These are phyloP conservation scores for Coelopa pilipes DNA, from an alignment of 2,888 invertebrate genomes.

Conservation along the genomic window DNA sequence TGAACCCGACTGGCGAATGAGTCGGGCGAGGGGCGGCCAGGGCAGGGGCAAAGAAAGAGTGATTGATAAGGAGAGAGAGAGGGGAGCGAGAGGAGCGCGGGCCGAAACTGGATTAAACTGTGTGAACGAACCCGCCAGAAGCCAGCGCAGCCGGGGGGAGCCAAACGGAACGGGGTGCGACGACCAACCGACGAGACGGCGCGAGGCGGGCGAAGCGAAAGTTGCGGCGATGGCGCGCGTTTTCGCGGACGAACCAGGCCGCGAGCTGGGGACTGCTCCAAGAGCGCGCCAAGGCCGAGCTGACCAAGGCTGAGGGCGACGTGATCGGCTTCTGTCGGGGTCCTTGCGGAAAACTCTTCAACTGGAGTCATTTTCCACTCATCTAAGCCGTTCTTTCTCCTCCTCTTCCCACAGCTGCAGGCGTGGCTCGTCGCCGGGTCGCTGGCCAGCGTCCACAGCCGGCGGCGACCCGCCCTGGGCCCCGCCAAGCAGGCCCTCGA, in stretches of 20 bases:
- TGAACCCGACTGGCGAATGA: neutral
- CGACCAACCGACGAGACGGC: too few species aligned
- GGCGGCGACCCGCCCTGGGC: conserved; percentile 53
- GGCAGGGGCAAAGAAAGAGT: too few species aligned
- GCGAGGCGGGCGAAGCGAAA: too few species aligned
- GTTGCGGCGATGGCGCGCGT: too few species aligned
- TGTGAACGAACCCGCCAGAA: conserved; percentile 34
- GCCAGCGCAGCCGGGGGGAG: conserved; percentile 10
- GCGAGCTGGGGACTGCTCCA: too few species aligned
- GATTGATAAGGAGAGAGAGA: too few species aligned
- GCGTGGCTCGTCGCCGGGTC: conserved; percentile 41
- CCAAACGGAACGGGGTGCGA: too few species aligned
- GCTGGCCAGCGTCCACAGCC: conserved; percentile 48
- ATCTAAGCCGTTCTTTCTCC: neutral
- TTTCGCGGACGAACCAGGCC: too few species aligned
- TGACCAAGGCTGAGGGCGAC: too few species aligned
- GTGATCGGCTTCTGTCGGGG: too few species aligned
- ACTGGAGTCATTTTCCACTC: neutral
- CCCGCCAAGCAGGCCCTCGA: conserved; percentile 48
- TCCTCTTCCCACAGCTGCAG: conserved; percentile 39
- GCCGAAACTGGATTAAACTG: conserved; percentile 1
- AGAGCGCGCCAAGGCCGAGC: too few species aligned
- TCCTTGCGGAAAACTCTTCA: neutral
- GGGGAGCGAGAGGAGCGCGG: too few species aligned
- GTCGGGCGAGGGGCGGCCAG: neutral